A percentile compares a stretch with the other conserved stretches of the same genome.
These are phyloP conservation scores for Pungitius pungitius DNA, from an alignment of 2,113 vertebrate species.

Conservation along the genomic window DNA sequence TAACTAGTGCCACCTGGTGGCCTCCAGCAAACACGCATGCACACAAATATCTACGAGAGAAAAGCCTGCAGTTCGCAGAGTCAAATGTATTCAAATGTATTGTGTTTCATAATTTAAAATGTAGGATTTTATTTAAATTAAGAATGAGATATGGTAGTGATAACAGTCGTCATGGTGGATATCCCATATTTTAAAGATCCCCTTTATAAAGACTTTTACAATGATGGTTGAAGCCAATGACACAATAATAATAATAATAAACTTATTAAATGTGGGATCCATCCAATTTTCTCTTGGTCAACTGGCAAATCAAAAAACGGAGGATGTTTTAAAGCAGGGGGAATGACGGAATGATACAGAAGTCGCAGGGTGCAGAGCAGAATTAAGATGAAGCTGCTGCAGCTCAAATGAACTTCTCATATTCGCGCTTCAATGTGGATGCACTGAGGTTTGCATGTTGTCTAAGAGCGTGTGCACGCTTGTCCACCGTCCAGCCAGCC, in stretches of 20 bases:
- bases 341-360: neutral
- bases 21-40: neutral
- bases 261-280: neutral
- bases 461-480: slow-evolving; percentile 2
- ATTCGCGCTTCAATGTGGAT: neutral
- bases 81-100: neutral
- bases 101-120: neutral
- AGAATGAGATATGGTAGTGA: neutral
- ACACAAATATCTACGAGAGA: neutral
- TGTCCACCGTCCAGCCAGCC: slow-evolving; percentile 26
- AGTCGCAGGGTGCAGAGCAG: neutral
- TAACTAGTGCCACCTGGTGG: slow-evolving; percentile 60
- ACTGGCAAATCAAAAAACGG: neutral
- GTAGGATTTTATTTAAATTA: neutral
- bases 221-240: neutral
- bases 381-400: neutral
- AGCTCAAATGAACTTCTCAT: neutral
- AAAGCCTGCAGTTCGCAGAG: neutral
- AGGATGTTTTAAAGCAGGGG: neutral
- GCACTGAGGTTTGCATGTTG: neutral
- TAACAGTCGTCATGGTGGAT: neutral
- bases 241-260: too few species aligned
- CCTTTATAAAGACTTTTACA: neutral
- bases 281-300: neutral
- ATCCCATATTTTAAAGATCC: neutral